Evolutionary conservation across 2,113 vertebrate species (phyloP), one percentile per base, ranked within the genome.

Genomic region (Callipepla californica): DNA sequence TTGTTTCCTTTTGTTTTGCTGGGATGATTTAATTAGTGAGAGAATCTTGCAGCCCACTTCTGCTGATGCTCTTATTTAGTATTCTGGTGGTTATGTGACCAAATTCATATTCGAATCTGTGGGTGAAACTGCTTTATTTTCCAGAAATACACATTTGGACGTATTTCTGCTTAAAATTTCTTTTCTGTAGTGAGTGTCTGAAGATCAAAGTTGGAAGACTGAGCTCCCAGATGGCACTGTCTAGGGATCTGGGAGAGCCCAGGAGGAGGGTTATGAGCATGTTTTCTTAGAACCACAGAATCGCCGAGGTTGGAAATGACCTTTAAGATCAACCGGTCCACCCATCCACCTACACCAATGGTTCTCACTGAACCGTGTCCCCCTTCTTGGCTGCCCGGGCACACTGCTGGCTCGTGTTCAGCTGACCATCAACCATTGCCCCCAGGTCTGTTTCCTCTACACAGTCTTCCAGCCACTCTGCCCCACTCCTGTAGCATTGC

Each of bases 201-300:
- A 28, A 58, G 44, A 45, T 11, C 23, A 21, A 20, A 11, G 8
- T 1, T 61, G 34, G 44, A 17, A 53, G 67, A 42, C 11, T 10
- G 40, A 34, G 22, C 0, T 0, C n/a, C 48, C 50, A 9, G 50
- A 15, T 11, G 44, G 44, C 20, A 7, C 21, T 22, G 21, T 40
- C 7, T 50, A 44, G 40, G 51, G 32, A 4, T 10, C 30, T 50
- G 47, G 15, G 21, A 28, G 40, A 34, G 28, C 15, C 36, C 26
- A 17, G 58, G 45, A 16, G 21, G 9, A 13, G 23, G 17, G 2
- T 3, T 69, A 9, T 9, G 59, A 10, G 2, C 32, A 1, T 4
- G 10, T 20, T 40, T 40, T 40, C 40, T 40, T 40, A 40, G 40
- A 40, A 40, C 13, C 40, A 40, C 40, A 40, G 40, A 12, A 40